Percentiles rank a stretch among this genome's conserved stretches.
These are phyloP conservation scores for Nebria ingens DNA, from an alignment of 1,140 invertebrate genomes.

Conservation along the genomic window DNA sequence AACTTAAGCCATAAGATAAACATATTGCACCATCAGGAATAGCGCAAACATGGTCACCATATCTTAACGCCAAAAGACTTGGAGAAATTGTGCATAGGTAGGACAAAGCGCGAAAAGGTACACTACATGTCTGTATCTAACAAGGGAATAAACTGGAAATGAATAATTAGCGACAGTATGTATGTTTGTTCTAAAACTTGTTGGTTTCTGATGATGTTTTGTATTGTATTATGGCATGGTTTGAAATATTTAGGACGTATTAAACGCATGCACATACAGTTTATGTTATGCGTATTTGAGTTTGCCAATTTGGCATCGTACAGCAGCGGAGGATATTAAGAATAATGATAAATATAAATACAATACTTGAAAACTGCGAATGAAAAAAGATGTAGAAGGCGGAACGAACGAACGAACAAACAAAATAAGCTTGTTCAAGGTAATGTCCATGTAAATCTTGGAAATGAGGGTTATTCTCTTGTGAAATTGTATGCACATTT, in stretches of 20 bases:
- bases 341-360: constrained; percentile 9
- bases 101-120: constrained; percentile 1
- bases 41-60: constrained; percentile 7
- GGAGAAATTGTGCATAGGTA: background rate
- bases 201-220: background rate
- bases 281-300: constrained; percentile 1
- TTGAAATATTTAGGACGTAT: constrained; percentile 8
- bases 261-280: background rate
- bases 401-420: no score
- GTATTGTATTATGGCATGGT: background rate
- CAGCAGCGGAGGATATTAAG: background rate
- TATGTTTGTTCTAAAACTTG: background rate
- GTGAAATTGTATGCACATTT: background rate
- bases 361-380: no score
- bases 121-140: background rate
- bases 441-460: background rate
- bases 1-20: constrained; percentile 11
- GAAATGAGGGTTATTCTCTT: background rate
- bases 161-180: constrained; percentile 1
- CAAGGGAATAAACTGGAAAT: background rate
- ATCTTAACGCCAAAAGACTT: background rate
- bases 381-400: no score
- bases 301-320: constrained; percentile 6
- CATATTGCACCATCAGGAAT: constrained; percentile 10
- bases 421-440: background rate